Evolutionary conservation across 2,113 vertebrate species (phyloP).

Genomic region (Rhodinocichla rosea): DNA sequence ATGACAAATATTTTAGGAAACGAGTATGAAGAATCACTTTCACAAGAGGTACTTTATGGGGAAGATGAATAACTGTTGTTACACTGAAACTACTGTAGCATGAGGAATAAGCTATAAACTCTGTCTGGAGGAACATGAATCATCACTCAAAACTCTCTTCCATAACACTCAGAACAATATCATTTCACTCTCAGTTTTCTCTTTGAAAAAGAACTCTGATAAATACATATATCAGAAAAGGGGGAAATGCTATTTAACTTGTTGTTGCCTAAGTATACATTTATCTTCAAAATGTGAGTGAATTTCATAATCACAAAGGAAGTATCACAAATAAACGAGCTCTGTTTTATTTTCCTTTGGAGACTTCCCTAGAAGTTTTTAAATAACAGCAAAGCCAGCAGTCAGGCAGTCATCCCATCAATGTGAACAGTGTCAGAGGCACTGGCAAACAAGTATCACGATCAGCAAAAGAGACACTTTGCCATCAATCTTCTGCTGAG

Average conservation of each 20-base stretch:
- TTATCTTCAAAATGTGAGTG: not conserved
- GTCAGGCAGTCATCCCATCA: not conserved
- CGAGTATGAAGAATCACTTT: not conserved
- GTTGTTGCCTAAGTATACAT: not conserved
- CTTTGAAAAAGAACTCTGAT: not conserved
- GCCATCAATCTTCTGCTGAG: not conserved
- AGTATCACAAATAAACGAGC: not conserved
- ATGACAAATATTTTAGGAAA: not conserved
- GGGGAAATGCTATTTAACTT: not conserved
- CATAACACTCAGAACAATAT: not conserved
- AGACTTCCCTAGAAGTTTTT: not conserved
- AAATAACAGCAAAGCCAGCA: not conserved
- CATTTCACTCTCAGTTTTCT: not conserved
- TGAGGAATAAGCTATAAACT: not conserved
- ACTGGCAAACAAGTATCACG: not conserved
- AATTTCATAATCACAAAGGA: not conserved
- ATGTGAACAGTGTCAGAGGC: not conserved
- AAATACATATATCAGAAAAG: not conserved
- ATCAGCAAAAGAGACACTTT: not conserved
- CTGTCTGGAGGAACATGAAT: not conserved
- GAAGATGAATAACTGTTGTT: not conserved
- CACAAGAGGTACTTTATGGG: not conserved
- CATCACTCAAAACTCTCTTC: not conserved
- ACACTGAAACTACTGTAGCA: not conserved
- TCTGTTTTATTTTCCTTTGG: not conserved